Base-by-base conservation (phyloP, 2,888 invertebrate species). In the Bhutanitis thaidina region DNA sequence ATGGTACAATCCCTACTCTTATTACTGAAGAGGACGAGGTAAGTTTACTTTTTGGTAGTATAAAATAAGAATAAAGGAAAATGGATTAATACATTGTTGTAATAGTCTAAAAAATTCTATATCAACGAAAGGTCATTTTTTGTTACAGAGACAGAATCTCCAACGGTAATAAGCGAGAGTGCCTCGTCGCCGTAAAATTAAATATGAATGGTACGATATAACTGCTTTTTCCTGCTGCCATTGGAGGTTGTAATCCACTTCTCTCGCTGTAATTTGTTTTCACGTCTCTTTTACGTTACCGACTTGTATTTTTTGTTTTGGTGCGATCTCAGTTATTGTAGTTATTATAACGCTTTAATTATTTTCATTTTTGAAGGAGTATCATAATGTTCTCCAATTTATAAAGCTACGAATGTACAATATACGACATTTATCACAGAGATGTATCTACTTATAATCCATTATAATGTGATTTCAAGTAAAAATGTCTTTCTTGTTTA, bases 81-180 rank as follows among this genome's bases (percentile, higher is more conserved):
- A 37, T 37, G 43, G 30, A 49, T 49, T 43, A 49, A 49, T 41
- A 41, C 13, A 9, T 50, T 44, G 35, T 44, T 39, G 29, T 50
- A 50, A 50, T 50, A 27, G 9, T 45, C 35, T 45, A 27, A 32
- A 44, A 44, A 44, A 34, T 50, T 29, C 27, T 47, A 43, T 47
- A 37, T 43, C 36, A 38, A 35, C 20, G 40, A 37, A 35, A 45
- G 29, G 53, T 46, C 40, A 29, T 43, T 50, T 44, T 39, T 27
- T 48, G 45, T 51, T 38, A 49, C 35, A 35, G 14, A 30, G 37
- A 52, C 37, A 52, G 43, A 48, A 48, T 57, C 64, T 73, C 71
- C 55, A 74, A 56, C 40, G 64, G 38, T 39, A 38, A 61, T 56
- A 56, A 52, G 53, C 40, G 43, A 43, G 51, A 53, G 56, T 56